Evolutionary conservation across 2,113 vertebrate species (phyloP), one percentile per base, ranked within the genome.

Genomic region (Salvator merianae): DNA sequence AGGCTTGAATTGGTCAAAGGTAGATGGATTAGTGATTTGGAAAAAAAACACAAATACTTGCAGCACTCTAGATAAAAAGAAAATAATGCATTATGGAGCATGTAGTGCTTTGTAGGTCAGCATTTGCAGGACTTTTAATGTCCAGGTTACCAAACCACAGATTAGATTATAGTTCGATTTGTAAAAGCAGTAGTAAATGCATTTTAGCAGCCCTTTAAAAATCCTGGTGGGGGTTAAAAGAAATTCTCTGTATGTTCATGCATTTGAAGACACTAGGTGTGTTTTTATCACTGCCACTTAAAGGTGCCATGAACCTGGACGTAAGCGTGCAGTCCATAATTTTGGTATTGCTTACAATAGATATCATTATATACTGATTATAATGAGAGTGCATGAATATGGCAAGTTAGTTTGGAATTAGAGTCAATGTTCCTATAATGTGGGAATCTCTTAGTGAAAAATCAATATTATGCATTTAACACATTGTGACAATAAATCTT

Each of bases 31-130:
- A 65, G 63, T 34, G n/a, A n/a, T n/a, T n/a, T n/a, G n/a, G n/a
- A n/a, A n/a, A n/a, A n/a, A 88, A 81, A 91, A n/a, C 73, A 88
- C 90, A 87, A 78, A 83, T 30, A 71, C 26, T 43, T 86, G 74
- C 81, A 85, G 69, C 85, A 87, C 70, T 68, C 85, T 66, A 77
- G 47, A 2, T 84, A 77, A 78, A 59, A 88, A 84, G 80, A 86
- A n/a, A 34, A 0, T 0, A 75, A n/a, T 87, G 76, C 32, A n/a
- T 88, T 84, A 47, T 78, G 47, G 12, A 38, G 65, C 63, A 72
- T 74, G 36, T 34, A 82, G n/a, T 63, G 59, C 36, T 73, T 30
- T 43, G 36, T 43, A 53, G 32, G 55, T 63, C 55, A 74, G 36
- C 70, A 86, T 38, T 7, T 86, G 91, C 34, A 53, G 65, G 43